Evolutionary conservation across 2,888 invertebrate genomes (phyloP).

Genomic region (Hydropsyche betteni): DNA sequence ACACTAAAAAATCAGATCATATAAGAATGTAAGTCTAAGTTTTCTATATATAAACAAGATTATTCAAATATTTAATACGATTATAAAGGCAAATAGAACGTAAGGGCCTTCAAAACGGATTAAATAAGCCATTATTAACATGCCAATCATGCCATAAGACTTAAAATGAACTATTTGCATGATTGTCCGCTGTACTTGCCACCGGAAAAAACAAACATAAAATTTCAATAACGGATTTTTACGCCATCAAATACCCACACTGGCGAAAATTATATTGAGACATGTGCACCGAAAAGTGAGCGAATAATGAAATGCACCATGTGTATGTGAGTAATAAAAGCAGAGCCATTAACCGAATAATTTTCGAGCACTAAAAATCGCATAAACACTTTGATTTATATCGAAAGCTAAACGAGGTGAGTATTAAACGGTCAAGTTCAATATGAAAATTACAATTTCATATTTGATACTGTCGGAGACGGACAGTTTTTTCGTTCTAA

Average conservation of each 20-base stretch:
- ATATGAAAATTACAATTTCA: conserved; percentile 30
- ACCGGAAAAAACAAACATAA: no score
- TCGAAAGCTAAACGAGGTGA: background rate
- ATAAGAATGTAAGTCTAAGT: no score
- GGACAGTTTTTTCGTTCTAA: background rate
- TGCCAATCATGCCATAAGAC: background rate
- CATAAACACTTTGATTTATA: conserved; percentile 22
- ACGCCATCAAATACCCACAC: no score
- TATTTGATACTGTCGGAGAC: background rate
- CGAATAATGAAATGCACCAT: no score
- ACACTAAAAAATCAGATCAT: no score
- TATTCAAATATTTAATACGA: conserved; percentile 7
- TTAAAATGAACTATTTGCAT: conserved; percentile 14
- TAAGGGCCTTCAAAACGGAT: conserved; percentile 2
- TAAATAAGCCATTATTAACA: background rate
- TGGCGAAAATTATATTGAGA: conserved; percentile 13
- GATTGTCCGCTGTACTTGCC: background rate
- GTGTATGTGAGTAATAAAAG: conserved; percentile 2
- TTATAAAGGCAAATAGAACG: conserved; percentile 19
- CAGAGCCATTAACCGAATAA: conserved; percentile 20
- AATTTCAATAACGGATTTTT: no score
- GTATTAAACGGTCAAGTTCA: conserved; percentile 16
- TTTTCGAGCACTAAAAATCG: conserved; percentile 19
- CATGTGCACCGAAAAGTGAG: background rate
- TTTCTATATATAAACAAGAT: background rate